A percentile compares a stretch with the other conserved stretches of the same genome.
Conservation (phyloP, 1,140 invertebrate genomes). For the Drosophila asahinai region DNA sequence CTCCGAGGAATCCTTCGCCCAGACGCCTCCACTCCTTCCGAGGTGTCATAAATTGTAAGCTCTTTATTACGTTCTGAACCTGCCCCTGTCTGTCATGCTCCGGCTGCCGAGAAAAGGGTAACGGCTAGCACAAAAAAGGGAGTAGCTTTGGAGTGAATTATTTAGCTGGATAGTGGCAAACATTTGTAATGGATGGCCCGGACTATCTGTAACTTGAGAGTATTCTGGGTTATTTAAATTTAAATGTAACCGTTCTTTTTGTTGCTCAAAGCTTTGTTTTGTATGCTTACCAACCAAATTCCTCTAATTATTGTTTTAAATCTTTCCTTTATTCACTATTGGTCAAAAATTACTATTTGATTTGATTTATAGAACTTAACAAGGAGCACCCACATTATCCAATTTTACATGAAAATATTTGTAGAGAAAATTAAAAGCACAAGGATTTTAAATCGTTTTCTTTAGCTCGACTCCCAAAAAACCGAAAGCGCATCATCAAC, state of each 20-base stretch:
- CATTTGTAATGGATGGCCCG: constrained; percentile 35
- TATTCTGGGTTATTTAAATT: constrained; percentile 7
- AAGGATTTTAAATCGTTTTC: too few species aligned
- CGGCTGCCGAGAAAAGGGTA: constrained; percentile 26
- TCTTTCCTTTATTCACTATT: too few species aligned
- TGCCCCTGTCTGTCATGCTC: constrained; percentile 35
- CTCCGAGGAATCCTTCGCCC: neutral
- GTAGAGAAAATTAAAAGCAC: too few species aligned
- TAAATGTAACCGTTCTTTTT: neutral
- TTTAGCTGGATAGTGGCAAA: constrained; percentile 56
- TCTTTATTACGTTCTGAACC: constrained; percentile 60
- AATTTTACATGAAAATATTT: neutral
- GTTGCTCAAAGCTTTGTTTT: neutral
- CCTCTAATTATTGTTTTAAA: too few species aligned
- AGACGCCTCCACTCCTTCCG: constrained; percentile 8
- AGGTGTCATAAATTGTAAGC: constrained; percentile 58
- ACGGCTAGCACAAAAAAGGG: constrained; percentile 15
- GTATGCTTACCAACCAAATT: too few species aligned
- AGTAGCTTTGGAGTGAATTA: constrained; percentile 49
- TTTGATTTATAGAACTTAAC: too few species aligned
- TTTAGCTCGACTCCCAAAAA: neutral
- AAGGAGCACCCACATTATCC: too few species aligned
- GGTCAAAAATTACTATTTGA: too few species aligned
- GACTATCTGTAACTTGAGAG: neutral
- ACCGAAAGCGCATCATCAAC: constrained; percentile 39